These are phyloP conservation scores for Capreolus pygargus DNA, from an alignment of 2,113 vertebrate species.

Conservation along the genomic window DNA sequence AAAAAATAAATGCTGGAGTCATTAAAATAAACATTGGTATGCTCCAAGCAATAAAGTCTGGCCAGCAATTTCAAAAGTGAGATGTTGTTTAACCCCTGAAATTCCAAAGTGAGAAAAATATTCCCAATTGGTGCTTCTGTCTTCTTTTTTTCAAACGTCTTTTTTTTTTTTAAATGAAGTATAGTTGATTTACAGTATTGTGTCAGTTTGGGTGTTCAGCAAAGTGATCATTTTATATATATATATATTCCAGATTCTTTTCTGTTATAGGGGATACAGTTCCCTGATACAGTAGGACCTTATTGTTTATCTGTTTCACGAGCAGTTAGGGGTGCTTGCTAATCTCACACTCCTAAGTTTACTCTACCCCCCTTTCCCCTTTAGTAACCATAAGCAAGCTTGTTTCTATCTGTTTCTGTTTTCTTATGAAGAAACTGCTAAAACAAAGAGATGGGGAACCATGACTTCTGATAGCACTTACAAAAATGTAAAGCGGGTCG, in stretches of 20 bases:
- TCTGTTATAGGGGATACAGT: not conserved
- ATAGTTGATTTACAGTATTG: not conserved
- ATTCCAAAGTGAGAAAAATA: not conserved
- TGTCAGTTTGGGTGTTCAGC: not conserved
- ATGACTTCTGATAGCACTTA: slow-evolving; percentile 76
- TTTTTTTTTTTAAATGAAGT: not conserved
- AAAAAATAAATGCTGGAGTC: not conserved
- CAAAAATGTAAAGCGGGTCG: slow-evolving; percentile 90
- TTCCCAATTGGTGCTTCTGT: not conserved
- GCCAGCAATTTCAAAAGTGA: not conserved
- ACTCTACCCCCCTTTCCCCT: not conserved
- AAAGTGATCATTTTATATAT: not conserved
- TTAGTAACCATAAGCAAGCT: not conserved
- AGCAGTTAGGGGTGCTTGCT: not conserved
- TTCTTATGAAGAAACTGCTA: not conserved
- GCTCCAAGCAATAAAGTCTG: not conserved
- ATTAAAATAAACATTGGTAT: not conserved
- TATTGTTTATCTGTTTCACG: not conserved
- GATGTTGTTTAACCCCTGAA: not conserved
- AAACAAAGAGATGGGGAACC: not conserved
- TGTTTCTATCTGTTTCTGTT: not conserved
- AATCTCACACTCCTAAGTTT: not conserved
- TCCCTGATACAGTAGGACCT: not conserved
- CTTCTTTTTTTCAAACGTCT: not conserved
- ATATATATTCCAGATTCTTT: not conserved